Evolutionary conservation across 2,113 vertebrate species (phyloP).

Genomic region (Mormyrus lacerda): DNA sequence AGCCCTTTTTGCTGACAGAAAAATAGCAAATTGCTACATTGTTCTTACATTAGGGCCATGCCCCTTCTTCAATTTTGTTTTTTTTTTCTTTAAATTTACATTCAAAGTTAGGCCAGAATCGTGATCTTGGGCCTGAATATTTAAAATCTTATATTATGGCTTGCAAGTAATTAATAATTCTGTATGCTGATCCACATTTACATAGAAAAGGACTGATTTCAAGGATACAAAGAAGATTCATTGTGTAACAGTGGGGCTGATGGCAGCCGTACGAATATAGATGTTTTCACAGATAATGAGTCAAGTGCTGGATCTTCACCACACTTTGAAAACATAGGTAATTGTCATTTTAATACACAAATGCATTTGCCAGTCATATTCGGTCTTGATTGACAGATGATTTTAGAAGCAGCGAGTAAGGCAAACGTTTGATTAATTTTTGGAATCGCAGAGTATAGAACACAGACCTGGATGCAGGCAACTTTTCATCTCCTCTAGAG

Average conservation of each 20-base stretch:
- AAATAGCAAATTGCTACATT: background rate
- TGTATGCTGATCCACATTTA: background rate
- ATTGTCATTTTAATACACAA: background rate
- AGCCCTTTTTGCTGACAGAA: background rate
- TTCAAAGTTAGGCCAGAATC: background rate
- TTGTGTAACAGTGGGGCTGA: background rate
- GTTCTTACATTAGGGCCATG: background rate
- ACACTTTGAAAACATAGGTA: background rate
- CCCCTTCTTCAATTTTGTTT: background rate
- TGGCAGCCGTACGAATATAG: background rate
- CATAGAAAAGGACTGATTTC: background rate
- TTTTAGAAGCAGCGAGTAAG: background rate
- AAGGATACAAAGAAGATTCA: background rate
- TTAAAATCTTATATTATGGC: background rate
- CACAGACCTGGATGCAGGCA: background rate
- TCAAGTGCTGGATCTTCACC: background rate
- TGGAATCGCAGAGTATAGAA: background rate
- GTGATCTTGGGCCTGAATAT: background rate
- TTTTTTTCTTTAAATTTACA: background rate
- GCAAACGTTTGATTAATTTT: background rate
- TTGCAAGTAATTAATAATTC: constrained; percentile 4
- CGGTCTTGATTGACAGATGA: background rate
- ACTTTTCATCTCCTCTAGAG: background rate
- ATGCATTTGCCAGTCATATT: background rate
- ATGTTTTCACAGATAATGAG: background rate